Conservation (phyloP, 2,888 invertebrate genomes). For the Malacosoma neustria region DNA sequence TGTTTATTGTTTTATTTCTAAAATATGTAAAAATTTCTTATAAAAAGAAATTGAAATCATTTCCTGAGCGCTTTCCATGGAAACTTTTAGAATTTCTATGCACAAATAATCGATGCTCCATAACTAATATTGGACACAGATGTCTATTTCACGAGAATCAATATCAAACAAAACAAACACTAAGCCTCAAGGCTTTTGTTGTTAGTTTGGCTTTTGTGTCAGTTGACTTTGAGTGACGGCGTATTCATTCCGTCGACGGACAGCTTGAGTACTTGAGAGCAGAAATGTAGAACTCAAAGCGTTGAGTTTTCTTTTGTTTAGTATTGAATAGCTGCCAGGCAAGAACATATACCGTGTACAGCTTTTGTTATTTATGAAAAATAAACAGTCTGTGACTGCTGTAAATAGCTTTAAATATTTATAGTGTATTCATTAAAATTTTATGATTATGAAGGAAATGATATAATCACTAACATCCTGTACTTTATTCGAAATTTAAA, state of each 20-base stretch:
- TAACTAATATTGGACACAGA: not conserved
- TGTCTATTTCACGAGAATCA: not conserved
- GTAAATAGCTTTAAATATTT: too few relatives aligned
- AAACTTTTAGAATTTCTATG: not conserved
- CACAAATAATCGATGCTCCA: not conserved
- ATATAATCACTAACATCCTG: too few relatives aligned
- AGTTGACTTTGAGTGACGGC: not conserved
- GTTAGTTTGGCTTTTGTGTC: slow-evolving; percentile 8
- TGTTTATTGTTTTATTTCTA: too few relatives aligned
- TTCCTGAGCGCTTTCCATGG: not conserved
- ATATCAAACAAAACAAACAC: not conserved
- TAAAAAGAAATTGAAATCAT: too few relatives aligned
- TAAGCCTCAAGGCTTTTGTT: not conserved
- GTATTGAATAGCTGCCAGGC: not conserved
- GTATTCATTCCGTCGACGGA: slow-evolving; percentile 7
- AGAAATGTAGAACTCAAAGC: slow-evolving; percentile 2
- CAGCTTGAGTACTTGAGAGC: not conserved
- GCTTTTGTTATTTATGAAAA: too few relatives aligned
- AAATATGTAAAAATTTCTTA: too few relatives aligned
- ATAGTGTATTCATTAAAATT: too few relatives aligned
- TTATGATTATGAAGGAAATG: too few relatives aligned
- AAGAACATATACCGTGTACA: too few relatives aligned
- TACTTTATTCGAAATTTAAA: slow-evolving; percentile 1
- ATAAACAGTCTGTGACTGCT: too few relatives aligned
- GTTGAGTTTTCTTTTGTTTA: slow-evolving; percentile 1